Conservation (phyloP, 2,888 invertebrate genomes). For the Cyaniris semiargus region DNA sequence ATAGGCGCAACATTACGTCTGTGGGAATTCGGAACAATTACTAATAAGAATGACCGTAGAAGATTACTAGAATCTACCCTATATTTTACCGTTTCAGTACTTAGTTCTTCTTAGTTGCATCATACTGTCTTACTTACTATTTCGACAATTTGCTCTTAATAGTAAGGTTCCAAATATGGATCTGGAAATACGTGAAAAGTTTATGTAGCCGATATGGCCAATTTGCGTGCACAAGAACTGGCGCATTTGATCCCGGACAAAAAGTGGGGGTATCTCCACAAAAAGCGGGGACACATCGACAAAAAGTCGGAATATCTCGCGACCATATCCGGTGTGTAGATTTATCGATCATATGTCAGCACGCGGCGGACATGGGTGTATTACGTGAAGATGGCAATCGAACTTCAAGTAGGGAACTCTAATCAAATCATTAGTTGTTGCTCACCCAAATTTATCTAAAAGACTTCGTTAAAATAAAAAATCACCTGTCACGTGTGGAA, state of each 20-base stretch:
- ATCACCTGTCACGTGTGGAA: too few relatives aligned
- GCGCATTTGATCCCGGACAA: not conserved
- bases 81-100: not conserved
- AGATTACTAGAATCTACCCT: not conserved
- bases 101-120: not conserved
- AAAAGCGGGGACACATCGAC: not conserved
- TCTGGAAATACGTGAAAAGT: not conserved
- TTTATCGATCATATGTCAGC: constrained; percentile 59
- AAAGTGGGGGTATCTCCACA: not conserved
- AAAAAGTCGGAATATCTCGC: constrained; percentile 38
- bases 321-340: constrained; percentile 63
- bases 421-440: not conserved
- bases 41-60: too few relatives aligned
- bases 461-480: too few relatives aligned
- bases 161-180: too few relatives aligned
- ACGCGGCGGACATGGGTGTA: constrained; percentile 36
- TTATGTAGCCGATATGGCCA: not conserved
- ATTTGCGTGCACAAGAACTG: constrained; percentile 11
- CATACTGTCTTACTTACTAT: not conserved
- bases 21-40: too few relatives aligned
- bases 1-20: too few relatives aligned
- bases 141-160: not conserved
- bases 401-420: not conserved
- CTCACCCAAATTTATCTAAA: too few relatives aligned
- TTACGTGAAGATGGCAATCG: not conserved